Percentiles rank a stretch among this genome's conserved stretches.
phyloP scores from a whole-genome alignment of 2,888 invertebrate species.

The Oeneis ivallda region DNA sequence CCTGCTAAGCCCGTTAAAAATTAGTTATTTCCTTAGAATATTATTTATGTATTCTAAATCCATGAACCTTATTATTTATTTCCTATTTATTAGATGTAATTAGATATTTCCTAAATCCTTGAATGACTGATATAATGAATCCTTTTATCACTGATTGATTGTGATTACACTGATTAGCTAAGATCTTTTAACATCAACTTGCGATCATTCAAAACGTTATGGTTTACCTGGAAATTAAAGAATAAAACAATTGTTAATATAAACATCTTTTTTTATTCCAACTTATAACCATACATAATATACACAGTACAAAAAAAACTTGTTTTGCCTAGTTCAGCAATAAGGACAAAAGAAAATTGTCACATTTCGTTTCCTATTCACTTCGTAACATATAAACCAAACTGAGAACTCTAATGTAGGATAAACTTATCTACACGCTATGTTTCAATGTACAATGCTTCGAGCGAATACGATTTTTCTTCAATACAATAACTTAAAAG shows the following conservation, averaged over 20 bases:
- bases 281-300: constrained; percentile 89
- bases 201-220: not conserved
- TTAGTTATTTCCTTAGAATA: too few relatives aligned
- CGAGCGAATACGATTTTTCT: constrained; percentile 77
- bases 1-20: too few relatives aligned
- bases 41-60: too few relatives aligned
- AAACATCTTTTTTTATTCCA: constrained; percentile 82
- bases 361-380: constrained; percentile 71
- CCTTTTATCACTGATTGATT: too few relatives aligned
- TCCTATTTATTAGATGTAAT: too few relatives aligned
- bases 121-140: too few relatives aligned
- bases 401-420: constrained; percentile 79
- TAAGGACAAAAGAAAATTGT: constrained; percentile 79
- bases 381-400: constrained; percentile 76
- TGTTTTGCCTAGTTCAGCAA: constrained; percentile 81
- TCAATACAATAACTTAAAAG: constrained; percentile 80
- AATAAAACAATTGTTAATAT: constrained; percentile 69
- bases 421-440: constrained; percentile 80
- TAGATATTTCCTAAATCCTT: too few relatives aligned
- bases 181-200: not conserved
- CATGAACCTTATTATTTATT: too few relatives aligned
- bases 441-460: constrained; percentile 80
- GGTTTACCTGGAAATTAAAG: not conserved
- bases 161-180: too few relatives aligned
- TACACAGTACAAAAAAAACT: constrained; percentile 92